Evolutionary conservation across 2,797 vertebrate genomes (phyloP).

Genomic region (Hoplostethus atlanticus): DNA sequence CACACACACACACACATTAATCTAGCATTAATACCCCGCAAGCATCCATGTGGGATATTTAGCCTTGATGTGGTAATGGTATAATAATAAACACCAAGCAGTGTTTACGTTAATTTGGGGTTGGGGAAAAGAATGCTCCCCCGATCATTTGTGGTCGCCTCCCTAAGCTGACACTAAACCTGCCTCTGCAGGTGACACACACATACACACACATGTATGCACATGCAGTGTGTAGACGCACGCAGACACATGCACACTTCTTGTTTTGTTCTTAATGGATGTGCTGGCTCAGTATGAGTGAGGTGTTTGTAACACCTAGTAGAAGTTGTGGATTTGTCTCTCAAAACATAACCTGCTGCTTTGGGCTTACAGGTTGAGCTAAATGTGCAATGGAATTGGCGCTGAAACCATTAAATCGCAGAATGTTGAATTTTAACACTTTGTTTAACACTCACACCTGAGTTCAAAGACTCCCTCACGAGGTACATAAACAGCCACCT

Average conservation of each 20-base stretch:
- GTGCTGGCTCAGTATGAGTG: background rate
- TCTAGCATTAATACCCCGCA: too few species aligned
- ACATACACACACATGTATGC: background rate
- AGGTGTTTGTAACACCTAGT: slow-evolving; percentile 24
- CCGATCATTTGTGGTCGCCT: too few species aligned
- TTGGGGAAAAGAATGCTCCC: too few species aligned
- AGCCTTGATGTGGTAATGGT: too few species aligned
- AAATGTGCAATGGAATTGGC: slow-evolving; percentile 15
- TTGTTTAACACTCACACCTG: too few species aligned
- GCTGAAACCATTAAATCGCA: background rate
- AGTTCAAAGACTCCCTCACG: slow-evolving; percentile 23
- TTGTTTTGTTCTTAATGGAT: background rate
- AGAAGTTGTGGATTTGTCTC: slow-evolving; percentile 5
- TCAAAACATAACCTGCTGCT: slow-evolving; percentile 22
- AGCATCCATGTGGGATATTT: too few species aligned
- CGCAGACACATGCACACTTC: background rate
- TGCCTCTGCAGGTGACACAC: too few species aligned
- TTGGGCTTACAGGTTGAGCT: slow-evolving; percentile 9
- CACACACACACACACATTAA: background rate
- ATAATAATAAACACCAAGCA: too few species aligned
- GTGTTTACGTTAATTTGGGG: too few species aligned
- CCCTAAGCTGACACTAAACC: too few species aligned
- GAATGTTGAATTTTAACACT: too few species aligned
- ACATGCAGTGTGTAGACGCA: background rate
- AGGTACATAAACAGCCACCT: background rate